These are phyloP conservation scores for Ernsta delagoae DNA, from an alignment of 2,888 invertebrate genomes.

Conservation along the genomic window DNA sequence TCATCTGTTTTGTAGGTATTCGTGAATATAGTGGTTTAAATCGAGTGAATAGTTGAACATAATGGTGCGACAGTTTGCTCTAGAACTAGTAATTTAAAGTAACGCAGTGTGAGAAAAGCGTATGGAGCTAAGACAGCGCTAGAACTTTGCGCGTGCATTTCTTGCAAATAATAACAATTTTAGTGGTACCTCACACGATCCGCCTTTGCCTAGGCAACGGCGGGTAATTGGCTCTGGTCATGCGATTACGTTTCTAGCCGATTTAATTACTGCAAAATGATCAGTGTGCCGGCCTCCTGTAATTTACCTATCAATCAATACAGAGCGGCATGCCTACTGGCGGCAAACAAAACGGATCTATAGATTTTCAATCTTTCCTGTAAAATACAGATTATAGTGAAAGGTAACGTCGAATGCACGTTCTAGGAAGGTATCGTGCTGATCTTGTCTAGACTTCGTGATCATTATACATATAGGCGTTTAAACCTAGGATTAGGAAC, in stretches of 20 bases:
- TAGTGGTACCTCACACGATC: conserved; percentile 72
- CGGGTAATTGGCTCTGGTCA: conserved; percentile 81
- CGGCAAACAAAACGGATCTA: conserved; percentile 54
- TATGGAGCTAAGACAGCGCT: conserved; percentile 45
- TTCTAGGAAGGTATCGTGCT: conserved; percentile 35
- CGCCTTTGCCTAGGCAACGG: conserved; percentile 76
- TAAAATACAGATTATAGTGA: conserved; percentile 55
- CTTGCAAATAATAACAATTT: conserved; percentile 76
- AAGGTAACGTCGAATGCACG: conserved; percentile 51
- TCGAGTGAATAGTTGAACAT: conserved; percentile 7
- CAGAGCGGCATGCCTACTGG: conserved; percentile 60
- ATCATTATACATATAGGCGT: conserved; percentile 11
- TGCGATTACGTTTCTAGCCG: conserved; percentile 82
- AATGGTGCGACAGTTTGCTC: conserved; percentile 21
- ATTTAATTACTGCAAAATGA: conserved; percentile 84
- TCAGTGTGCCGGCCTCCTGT: conserved; percentile 77
- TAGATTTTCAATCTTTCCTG: conserved; percentile 63
- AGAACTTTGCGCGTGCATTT: conserved; percentile 72
- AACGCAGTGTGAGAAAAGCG: conserved; percentile 40
- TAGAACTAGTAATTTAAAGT: conserved; percentile 41
- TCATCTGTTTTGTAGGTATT: no score
- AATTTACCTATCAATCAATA: conserved; percentile 84
- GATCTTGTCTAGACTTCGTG: conserved; percentile 35
- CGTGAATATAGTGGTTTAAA: no score
- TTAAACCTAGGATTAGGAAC: no score